Evolutionary conservation across 2,797 vertebrate genomes (phyloP), one percentile per base, ranked within the genome.

Genomic region (Tachyglossus aculeatus): DNA sequence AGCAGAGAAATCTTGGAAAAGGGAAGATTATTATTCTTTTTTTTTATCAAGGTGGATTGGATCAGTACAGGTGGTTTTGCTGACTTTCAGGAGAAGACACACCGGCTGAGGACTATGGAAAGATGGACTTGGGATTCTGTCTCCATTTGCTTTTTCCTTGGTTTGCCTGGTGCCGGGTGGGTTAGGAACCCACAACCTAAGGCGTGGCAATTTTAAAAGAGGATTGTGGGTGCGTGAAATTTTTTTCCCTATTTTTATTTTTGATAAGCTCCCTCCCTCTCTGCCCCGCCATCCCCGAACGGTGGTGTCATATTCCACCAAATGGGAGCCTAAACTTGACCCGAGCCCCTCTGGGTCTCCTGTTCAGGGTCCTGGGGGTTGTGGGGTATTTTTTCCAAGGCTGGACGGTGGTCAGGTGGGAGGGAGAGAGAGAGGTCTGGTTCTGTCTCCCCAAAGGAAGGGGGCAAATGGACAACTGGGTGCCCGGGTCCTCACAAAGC

Each of bases 21-120:
- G 74, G 81, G 69, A 82, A 32, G 80, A 34, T 38, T 38, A 15
- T 70, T 61, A 25, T 29, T 50, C 58, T 66, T 33, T 27, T 52
- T 69, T 62, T 74, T 25, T 79, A 82, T 71, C 80, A 79, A 78
- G 43, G 90, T 91, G 90, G 87, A 84, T 68, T 90, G 93, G 90
- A 91, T 91, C 89, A 59, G 91, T 91, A 92, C 91, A 93, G 92
- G 92, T 93, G 92, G 90, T 92, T 89, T n/a, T n/a, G 60, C 74
- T n/a, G n/a, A n/a, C 36, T 55, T 77, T 70, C 74, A 71, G 55
- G 84, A 75, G 89, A 85, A 87, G 90, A 82, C 87, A 59, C 63
- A 77, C 82, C 78, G 90, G 86, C 86, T 86, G 89, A 90, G 87
- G 88, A 88, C 82, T 87, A 88, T 89, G 91, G 88, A 77, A 90